A percentile compares a stretch with the other conserved stretches of the same genome.
phyloP scores from a whole-genome alignment of 2,113 vertebrate species.

The Pachyramphus minor region DNA sequence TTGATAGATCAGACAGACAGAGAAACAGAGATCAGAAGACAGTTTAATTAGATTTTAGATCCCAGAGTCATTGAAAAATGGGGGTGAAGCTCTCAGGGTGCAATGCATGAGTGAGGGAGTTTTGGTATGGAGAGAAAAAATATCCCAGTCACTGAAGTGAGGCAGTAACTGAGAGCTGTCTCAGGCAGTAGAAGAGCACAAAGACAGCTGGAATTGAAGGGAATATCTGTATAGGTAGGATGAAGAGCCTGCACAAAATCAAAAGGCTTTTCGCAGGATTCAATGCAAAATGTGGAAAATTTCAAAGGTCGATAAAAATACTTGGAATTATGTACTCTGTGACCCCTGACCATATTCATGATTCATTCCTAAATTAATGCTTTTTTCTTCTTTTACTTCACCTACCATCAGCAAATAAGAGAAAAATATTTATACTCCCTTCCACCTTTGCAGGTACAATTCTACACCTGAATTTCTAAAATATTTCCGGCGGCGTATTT shows the following conservation, averaged over 20 bases:
- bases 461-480: not conserved
- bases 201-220: not conserved
- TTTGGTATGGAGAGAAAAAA: not conserved
- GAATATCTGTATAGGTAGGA: not conserved
- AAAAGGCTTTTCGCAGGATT: not conserved
- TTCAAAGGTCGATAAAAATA: not conserved
- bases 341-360: not conserved
- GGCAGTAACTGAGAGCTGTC: not conserved
- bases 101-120: not conserved
- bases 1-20: not conserved
- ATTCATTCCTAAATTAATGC: not conserved
- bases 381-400: not conserved
- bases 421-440: not conserved
- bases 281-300: not conserved
- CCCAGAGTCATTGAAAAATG: not conserved
- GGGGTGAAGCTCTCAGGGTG: not conserved
- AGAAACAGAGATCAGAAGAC: constrained; percentile 11
- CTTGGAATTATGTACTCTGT: not conserved
- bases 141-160: not conserved
- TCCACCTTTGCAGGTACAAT: not conserved
- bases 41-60: constrained; percentile 4
- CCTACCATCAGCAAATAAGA: not conserved
- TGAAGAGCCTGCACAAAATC: not conserved
- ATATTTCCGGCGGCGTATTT: not conserved
- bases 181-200: not conserved